Percentiles rank a stretch among this genome's conserved stretches.
Evolutionary conservation across 2,888 invertebrate genomes (phyloP).

Genomic region (Octonoba sinensis): DNA sequence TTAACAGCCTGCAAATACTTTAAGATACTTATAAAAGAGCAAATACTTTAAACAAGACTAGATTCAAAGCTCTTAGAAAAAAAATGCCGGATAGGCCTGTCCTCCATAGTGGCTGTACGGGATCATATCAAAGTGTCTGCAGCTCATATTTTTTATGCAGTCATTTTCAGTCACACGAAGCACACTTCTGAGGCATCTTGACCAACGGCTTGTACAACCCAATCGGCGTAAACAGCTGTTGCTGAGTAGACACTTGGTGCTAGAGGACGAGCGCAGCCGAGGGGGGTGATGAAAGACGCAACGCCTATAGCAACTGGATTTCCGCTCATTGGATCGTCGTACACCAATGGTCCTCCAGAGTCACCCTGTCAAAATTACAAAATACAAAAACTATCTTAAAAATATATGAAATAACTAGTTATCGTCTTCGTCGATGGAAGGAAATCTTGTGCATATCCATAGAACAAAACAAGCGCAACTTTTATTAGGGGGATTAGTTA

Average conservation of each 20-base stretch:
- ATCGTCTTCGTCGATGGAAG: neutral
- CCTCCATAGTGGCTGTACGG: too few species aligned
- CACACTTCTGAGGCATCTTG: constrained; percentile 24
- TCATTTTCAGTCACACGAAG: constrained; percentile 23
- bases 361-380: constrained; percentile 34
- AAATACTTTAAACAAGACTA: too few species aligned
- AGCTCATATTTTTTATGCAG: too few species aligned
- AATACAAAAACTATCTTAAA: too few species aligned
- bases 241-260: constrained; percentile 48
- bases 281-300: constrained; percentile 39
- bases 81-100: too few species aligned
- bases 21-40: too few species aligned
- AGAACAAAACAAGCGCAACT: too few species aligned
- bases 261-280: constrained; percentile 45
- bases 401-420: neutral
- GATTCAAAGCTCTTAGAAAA: too few species aligned
- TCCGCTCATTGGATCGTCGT: constrained; percentile 20
- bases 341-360: constrained; percentile 53
- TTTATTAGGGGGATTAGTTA: too few species aligned
- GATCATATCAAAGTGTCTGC: too few species aligned
- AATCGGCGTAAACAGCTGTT: constrained; percentile 33
- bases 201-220: constrained; percentile 30
- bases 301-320: constrained; percentile 39
- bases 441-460: too few species aligned
- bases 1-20: too few species aligned